Base-by-base conservation (phyloP, 2,888 invertebrate genomes). In the Mythimna vitellina region DNA sequence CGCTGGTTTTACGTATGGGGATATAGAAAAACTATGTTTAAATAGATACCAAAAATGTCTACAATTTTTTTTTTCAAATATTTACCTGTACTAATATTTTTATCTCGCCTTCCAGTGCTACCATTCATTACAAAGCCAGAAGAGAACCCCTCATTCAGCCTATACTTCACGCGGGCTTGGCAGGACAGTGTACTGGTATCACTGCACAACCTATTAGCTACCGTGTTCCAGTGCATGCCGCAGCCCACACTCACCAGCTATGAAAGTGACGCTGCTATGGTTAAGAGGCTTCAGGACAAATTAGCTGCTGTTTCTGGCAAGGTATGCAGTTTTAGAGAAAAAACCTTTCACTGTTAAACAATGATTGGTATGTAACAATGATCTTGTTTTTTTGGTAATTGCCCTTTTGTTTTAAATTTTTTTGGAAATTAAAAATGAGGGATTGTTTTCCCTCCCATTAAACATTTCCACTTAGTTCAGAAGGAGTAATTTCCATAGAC, bases 141-240 rank as follows among this genome's bases (percentile, higher is more conserved):
- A 93, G 99, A 99, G 88, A 98, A 98, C 90, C 97, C 98, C 20
- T 97, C 97, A 53, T 99, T 99, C 93, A 97, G 98, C 22, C 96
- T 98, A 68, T 99, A 98, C 93, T 99, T 99, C 93, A 98, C 98
- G 12, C 97, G 98, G 80, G 98, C 98, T 73, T 99, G 99, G 99
- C 99, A 99, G 92, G 99, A 99, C 91, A 99, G 99, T 42, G 97
- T 99, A 86, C 95, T 99, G 70, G 97, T 97, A 1, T 99, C 99
- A 0, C 95, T 99, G 53, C 98, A 99, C 92, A 99, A 99, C 94
- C 98, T 99, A 89, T 96, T 99, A 54, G 98, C 99, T 20, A 98
- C 99, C 0, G 98, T 99, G 78, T 98, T 96, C 84, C 96, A 98
- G 97, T 98, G 98, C 88, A 97, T 98, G 97, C 98, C 99, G 5